A percentile compares a stretch with the other conserved stretches of the same genome.
These are phyloP conservation scores for Vombatus ursinus DNA, from an alignment of 2,113 vertebrate genomes.

Conservation along the genomic window DNA sequence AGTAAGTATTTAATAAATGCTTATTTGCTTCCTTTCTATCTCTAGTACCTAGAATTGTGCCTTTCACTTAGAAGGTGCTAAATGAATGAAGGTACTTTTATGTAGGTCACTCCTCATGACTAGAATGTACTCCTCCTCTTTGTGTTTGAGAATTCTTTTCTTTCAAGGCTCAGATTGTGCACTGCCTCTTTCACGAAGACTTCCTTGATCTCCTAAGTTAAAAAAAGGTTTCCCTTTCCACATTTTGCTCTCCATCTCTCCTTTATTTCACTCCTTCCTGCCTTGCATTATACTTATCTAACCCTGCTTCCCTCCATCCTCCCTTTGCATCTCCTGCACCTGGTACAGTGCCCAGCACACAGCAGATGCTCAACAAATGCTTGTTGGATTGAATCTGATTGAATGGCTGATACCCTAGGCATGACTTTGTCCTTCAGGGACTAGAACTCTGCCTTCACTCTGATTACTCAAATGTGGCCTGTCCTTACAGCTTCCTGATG, in stretches of 20 bases:
- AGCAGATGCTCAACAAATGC: neutral
- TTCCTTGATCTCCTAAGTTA: neutral
- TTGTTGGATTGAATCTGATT: too few species aligned
- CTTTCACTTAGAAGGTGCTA: too few species aligned
- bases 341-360: neutral
- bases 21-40: too few species aligned
- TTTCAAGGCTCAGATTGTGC: neutral
- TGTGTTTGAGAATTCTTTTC: neutral
- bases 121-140: neutral
- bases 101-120: too few species aligned
- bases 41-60: too few species aligned
- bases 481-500: neutral
- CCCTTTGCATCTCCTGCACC: neutral
- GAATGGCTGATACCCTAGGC: neutral
- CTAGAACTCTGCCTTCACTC: neutral
- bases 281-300: too few species aligned
- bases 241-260: neutral
- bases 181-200: neutral
- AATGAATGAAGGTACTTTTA: too few species aligned
- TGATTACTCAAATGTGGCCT: neutral
- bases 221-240: neutral
- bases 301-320: too few species aligned
- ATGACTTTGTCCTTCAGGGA: neutral
- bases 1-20: too few species aligned
- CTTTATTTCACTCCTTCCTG: neutral